Base-by-base conservation (phyloP, 2,113 vertebrate genomes). In the Emydura subglobosa region DNA sequence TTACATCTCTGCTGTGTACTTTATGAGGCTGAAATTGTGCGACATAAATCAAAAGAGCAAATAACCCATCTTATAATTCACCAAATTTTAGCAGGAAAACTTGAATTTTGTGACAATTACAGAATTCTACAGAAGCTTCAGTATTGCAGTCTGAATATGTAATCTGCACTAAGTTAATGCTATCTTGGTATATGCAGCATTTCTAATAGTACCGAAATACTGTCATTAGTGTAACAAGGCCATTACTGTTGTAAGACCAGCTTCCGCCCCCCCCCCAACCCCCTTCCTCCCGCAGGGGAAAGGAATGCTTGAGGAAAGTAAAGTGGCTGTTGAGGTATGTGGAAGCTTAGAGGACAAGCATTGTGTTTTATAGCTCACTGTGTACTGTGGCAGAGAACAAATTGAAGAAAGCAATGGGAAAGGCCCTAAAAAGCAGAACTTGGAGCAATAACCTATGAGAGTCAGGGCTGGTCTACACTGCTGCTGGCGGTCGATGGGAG, bases 101-200 rank as follows among this genome's bases (percentile, higher is more conserved):
- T 44, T 19, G 31, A 57, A 51, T n/a, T 27, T 6, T 80, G 49
- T 0, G 1, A 34, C 49, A 49, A 50, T 51, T 84, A 25, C 25
- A 84, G 50, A 72, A 25, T 42, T 57, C 34, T 57, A 2, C 0
- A 0, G 50, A 84, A 88, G 72, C 0, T 1, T 16, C 44, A 44
- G 57, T n/a, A 44, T 6, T 57, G 59, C 7, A 1, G 1, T 2
- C 42, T 79, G 81, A 74, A 29, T 51, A 57, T 7, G 13, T 84
- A 34, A 19, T 3, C 0, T 1, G 2, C 3, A 1, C 4, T 10
- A 29, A 44, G n/a, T 83, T 79, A 53, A 13, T 0, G 0, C 61
- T 49, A 39, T 65, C 3, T 42, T 57, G 50, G 55, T n/a, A 50
- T 50, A 74, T 1, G 0, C 21, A 21, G 6, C 50, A 7, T 50